Evolutionary conservation across 2,113 vertebrate genomes (phyloP).

Genomic region (Heteronetta atricapilla): DNA sequence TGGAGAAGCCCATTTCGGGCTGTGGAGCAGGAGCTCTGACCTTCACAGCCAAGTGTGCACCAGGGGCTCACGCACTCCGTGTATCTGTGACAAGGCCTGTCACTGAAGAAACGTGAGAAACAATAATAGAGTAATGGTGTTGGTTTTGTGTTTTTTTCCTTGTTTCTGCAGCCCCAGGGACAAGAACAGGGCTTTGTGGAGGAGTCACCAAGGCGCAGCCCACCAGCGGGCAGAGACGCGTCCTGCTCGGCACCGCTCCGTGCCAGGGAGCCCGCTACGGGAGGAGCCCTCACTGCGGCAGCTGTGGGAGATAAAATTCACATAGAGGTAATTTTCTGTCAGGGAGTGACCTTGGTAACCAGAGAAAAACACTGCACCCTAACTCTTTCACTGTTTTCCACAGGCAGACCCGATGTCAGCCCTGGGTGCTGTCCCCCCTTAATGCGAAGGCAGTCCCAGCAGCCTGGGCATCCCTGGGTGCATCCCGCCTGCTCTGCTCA

Average conservation of each 20-base stretch:
- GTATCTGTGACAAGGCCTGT: not conserved
- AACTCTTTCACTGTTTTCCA: accelerated
- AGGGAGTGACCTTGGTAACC: not conserved
- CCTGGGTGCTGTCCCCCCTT: accelerated
- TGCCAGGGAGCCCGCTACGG: accelerated
- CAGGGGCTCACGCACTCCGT: accelerated
- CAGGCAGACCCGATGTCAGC: accelerated
- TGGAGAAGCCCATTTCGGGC: not conserved
- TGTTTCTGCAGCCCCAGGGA: not conserved
- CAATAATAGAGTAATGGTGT: accelerated
- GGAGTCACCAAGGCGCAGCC: not conserved
- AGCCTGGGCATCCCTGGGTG: accelerated
- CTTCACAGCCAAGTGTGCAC: not conserved
- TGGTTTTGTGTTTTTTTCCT: not conserved
- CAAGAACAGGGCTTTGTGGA: not conserved
- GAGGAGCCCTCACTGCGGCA: not conserved
- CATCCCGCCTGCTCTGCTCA: not conserved
- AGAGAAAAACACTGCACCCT: not conserved
- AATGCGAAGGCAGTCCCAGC: accelerated
- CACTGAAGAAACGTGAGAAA: not conserved
- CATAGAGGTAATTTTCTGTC: not conserved
- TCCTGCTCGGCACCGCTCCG: accelerated
- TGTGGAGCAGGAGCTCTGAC: not conserved
- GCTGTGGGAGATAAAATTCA: not conserved
- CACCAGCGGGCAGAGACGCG: not conserved